A percentile compares a stretch with the other conserved stretches of the same genome.
phyloP scores from a whole-genome alignment of 2,888 invertebrate species.

The Drosophila trichaetosa region DNA sequence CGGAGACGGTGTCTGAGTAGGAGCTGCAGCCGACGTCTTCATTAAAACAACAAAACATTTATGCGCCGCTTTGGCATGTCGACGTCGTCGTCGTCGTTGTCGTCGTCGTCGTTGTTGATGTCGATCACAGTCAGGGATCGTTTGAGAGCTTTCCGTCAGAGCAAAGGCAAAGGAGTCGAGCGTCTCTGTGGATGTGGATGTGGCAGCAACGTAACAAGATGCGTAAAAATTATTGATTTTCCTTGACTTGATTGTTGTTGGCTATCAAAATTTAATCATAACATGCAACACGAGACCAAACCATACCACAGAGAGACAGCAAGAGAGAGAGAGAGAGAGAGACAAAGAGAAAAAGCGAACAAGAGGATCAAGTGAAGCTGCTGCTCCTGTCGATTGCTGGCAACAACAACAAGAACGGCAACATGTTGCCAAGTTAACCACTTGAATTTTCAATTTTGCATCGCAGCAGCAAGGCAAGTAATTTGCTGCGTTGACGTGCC shows the following conservation, averaged over 20 bases:
- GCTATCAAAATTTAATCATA: constrained; percentile 82
- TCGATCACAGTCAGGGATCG: constrained; percentile 64
- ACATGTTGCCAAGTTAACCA: constrained; percentile 79
- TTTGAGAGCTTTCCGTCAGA: constrained; percentile 68
- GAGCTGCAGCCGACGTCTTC: constrained; percentile 73
- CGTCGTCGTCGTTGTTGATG: constrained; percentile 36
- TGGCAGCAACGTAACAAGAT: constrained; percentile 77
- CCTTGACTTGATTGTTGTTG: constrained; percentile 80
- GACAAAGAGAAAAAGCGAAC: neutral
- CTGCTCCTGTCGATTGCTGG: constrained; percentile 17
- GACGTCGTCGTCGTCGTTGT: constrained; percentile 9
- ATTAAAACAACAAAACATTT: constrained; percentile 83
- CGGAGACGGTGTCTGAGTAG: neutral
- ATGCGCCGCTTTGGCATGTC: constrained; percentile 79
- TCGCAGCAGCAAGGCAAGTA: constrained; percentile 69
- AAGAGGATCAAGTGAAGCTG: constrained; percentile 14
- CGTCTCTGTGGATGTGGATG: constrained; percentile 3
- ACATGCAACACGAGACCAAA: constrained; percentile 64
- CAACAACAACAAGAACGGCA: constrained; percentile 25
- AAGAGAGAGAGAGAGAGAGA: neutral
- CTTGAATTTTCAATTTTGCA: constrained; percentile 79
- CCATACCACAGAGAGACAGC: constrained; percentile 1
- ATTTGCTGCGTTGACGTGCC: constrained; percentile 79
- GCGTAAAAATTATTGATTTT: constrained; percentile 84
- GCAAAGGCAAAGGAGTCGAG: constrained; percentile 14